These are phyloP conservation scores for Camelus dromedarius DNA, from an alignment of 2,113 vertebrate genomes.

Conservation along the genomic window DNA sequence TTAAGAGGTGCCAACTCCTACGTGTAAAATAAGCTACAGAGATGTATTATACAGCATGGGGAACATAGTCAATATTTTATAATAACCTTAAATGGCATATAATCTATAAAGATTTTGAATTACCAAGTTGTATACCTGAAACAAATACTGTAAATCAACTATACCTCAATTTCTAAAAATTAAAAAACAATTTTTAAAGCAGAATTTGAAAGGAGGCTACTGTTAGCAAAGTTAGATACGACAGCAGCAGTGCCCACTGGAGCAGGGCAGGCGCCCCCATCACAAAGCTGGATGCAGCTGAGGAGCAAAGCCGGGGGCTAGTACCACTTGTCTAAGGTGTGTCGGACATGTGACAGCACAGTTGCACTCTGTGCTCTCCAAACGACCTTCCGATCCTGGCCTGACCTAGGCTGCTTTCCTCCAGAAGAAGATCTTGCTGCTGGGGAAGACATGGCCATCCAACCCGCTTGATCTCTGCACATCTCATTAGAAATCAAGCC, in stretches of 20 bases:
- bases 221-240: not conserved
- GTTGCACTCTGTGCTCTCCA: no score
- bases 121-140: no score
- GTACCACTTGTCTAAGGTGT: not conserved
- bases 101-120: no score
- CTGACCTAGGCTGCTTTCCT: not conserved
- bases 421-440: not conserved
- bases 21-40: no score
- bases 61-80: no score
- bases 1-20: no score
- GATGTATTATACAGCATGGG: no score
- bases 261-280: not conserved
- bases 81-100: no score
- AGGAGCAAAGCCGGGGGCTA: fast-evolving
- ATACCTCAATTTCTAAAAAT: no score
- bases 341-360: not conserved
- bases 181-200: not conserved
- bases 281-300: fast-evolving
- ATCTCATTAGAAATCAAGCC: not conserved
- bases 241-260: fast-evolving
- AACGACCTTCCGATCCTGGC: not conserved
- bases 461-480: not conserved
- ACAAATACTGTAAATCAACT: no score
- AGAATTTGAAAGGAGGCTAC: not conserved
- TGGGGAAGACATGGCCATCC: not conserved